Conservation (phyloP, 2,888 invertebrate genomes). For the Platycheirus rosarum region DNA sequence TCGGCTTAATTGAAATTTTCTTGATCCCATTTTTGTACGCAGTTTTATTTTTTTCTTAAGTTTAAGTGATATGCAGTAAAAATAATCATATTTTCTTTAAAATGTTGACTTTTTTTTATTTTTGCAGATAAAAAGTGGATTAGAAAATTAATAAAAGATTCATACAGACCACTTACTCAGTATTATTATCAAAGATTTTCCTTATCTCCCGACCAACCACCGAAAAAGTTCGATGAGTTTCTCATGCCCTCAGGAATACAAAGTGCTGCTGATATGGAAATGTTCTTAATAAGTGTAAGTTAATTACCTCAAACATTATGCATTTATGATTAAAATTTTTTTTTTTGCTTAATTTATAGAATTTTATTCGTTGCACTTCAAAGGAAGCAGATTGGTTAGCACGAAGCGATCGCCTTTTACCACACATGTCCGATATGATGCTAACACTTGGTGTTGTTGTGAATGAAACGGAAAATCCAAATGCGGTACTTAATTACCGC, state of each 20-base stretch:
- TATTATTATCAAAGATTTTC: slow-evolving; percentile 80
- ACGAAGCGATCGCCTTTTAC: slow-evolving; percentile 76
- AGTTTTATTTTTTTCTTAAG: not conserved
- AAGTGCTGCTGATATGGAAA: slow-evolving; percentile 76
- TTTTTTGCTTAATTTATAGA: slow-evolving; percentile 71
- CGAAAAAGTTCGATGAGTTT: slow-evolving; percentile 78
- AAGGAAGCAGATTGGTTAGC: slow-evolving; percentile 79
- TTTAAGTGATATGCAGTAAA: not conserved
- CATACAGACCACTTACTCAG: slow-evolving; percentile 77
- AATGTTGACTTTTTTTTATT: not conserved
- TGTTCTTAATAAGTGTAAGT: slow-evolving; percentile 78
- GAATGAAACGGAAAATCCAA: slow-evolving; percentile 76
- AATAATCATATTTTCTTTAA: too few species aligned
- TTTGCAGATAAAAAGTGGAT: slow-evolving; percentile 79
- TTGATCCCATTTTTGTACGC: too few species aligned
- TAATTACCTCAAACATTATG: too few species aligned
- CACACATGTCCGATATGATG: slow-evolving; percentile 78
- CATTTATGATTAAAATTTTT: too few species aligned
- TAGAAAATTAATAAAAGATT: slow-evolving; percentile 76
- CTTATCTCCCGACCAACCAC: slow-evolving; percentile 74
- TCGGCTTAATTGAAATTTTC: too few species aligned
- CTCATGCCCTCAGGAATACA: slow-evolving; percentile 76
- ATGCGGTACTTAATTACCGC: slow-evolving; percentile 77
- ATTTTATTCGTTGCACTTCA: slow-evolving; percentile 78
- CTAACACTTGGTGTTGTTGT: slow-evolving; percentile 77